A percentile compares a stretch with the other conserved stretches of the same genome.
These are phyloP conservation scores for Cyclopterus lumpus DNA, from an alignment of 2,797 vertebrate species.

Conservation along the genomic window DNA sequence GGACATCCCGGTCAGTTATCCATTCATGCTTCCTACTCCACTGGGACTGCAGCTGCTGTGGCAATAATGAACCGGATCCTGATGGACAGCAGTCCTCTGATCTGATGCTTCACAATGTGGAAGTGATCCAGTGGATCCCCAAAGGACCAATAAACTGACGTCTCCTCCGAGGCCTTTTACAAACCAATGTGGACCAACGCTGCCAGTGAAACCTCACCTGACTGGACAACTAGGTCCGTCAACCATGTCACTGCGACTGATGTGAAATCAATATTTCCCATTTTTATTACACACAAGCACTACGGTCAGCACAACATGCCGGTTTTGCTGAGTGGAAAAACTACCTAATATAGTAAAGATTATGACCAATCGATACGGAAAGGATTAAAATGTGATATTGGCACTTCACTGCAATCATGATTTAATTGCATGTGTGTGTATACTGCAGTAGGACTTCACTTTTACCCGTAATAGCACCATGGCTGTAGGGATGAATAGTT, in stretches of 20 bases:
- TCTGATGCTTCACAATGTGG: not conserved
- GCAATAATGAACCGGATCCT: not conserved
- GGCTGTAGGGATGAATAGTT: not conserved
- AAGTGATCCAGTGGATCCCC: not conserved
- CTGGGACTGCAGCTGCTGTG: not conserved
- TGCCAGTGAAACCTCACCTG: not conserved
- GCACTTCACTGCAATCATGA: not conserved
- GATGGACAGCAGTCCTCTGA: not conserved
- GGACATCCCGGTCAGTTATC: not conserved
- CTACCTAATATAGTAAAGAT: not conserved
- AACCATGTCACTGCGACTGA: not conserved
- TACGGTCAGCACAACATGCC: not conserved
- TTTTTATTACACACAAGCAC: not conserved
- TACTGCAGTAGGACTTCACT: not conserved
- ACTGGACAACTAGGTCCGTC: not conserved
- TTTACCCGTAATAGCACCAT: not conserved
- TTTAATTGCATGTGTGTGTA: not conserved
- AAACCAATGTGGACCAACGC: not conserved
- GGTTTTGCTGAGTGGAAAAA: not conserved
- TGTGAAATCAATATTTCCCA: conserved; percentile 26
- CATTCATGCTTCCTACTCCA: not conserved
- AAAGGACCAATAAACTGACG: not conserved
- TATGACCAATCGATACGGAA: not conserved
- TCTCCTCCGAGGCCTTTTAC: conserved; percentile 6
- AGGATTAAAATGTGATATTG: not conserved